Percentiles rank a stretch among this genome's conserved stretches.
Conservation (phyloP, 2,797 vertebrate species). For the Cuculus canorus region DNA sequence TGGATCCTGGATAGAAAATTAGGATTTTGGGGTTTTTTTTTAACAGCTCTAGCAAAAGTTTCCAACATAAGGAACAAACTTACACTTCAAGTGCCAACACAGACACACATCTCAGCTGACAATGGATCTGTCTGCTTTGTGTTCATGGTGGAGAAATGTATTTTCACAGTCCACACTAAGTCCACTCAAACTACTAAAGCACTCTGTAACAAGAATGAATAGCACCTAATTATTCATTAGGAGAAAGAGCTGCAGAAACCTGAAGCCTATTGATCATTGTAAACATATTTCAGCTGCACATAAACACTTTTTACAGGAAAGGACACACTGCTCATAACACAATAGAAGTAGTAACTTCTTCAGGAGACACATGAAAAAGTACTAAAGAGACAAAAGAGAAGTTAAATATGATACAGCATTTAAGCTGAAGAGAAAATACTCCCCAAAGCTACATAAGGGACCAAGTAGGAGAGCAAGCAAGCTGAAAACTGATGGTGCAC, state of each 20-base stretch:
- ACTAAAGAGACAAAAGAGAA: background rate
- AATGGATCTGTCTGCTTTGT: background rate
- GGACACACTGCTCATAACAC: fast-evolving
- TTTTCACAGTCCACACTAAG: background rate
- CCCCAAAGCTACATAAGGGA: background rate
- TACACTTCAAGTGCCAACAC: background rate
- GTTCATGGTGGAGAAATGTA: background rate
- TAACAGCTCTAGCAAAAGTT: too few relatives aligned
- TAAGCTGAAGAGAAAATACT: background rate
- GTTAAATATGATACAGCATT: background rate
- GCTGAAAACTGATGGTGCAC: background rate
- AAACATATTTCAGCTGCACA: background rate
- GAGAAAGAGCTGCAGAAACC: background rate
- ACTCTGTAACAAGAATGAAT: background rate
- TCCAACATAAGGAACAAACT: too few relatives aligned
- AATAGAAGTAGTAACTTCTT: background rate
- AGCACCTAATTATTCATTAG: background rate
- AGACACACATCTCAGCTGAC: background rate
- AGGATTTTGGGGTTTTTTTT: background rate
- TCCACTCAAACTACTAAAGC: background rate
- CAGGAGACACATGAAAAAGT: background rate
- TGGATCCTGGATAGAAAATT: background rate
- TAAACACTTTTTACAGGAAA: background rate
- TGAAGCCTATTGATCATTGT: background rate
- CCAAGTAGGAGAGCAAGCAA: background rate